phyloP scores from a whole-genome alignment of 2,113 vertebrate genomes.

The Formicarius rufipectus region DNA sequence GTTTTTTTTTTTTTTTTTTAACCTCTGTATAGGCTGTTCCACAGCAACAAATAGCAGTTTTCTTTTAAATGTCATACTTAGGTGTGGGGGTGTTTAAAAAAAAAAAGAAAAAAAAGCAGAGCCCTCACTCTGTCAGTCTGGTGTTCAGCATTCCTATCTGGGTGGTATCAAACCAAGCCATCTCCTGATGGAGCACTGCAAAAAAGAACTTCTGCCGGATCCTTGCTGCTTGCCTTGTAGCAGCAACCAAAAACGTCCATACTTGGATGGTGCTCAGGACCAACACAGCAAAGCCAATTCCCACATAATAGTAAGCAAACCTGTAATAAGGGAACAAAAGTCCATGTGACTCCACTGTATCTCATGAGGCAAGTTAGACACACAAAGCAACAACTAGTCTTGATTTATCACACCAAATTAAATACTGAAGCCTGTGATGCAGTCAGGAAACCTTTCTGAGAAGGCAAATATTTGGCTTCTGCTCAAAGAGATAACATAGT shows the following conservation, averaged over 20 bases:
- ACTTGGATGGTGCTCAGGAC: slow-evolving; percentile 69
- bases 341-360: background rate
- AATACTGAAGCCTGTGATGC: background rate
- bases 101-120: background rate
- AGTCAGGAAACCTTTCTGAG: background rate
- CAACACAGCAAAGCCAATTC: slow-evolving; percentile 66
- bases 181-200: slow-evolving; percentile 79
- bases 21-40: background rate
- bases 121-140: slow-evolving; percentile 75
- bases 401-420: background rate
- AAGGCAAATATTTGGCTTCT: background rate
- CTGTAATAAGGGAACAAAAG: slow-evolving; percentile 46
- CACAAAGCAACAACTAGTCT: background rate
- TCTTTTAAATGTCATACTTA: background rate
- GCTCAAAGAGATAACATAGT: background rate
- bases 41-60: background rate
- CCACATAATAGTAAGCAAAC: slow-evolving; percentile 75
- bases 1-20: too few relatives aligned
- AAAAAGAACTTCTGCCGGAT: slow-evolving; percentile 78
- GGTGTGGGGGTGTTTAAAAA: rapidly evolving
- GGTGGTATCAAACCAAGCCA: slow-evolving; percentile 80
- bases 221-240: slow-evolving; percentile 70
- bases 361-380: background rate
- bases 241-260: slow-evolving; percentile 69
- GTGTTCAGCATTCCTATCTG: slow-evolving; percentile 75